phyloP scores from a whole-genome alignment of 1,140 invertebrate species.

The Paraescarpia echinospica region DNA sequence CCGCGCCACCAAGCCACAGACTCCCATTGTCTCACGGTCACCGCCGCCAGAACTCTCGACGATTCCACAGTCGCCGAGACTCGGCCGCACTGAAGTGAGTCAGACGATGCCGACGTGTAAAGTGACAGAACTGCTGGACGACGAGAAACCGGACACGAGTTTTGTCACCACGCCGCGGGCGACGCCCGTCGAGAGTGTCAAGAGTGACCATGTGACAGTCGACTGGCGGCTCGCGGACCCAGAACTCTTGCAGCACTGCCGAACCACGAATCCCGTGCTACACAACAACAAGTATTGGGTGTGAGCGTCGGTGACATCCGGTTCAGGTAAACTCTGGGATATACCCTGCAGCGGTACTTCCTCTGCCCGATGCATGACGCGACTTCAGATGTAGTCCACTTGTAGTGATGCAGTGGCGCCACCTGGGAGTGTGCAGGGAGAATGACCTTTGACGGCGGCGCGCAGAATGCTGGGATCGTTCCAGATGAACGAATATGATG shows the following conservation, averaged over 20 bases:
- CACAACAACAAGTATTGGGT: conserved; percentile 33
- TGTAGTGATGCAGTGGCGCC: not conserved
- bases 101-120: conserved; percentile 21
- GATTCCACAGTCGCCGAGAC: not conserved
- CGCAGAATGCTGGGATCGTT: not conserved
- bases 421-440: not conserved
- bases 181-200: not conserved
- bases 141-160: not conserved
- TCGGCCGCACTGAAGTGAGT: not conserved
- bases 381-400: not conserved
- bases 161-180: not conserved
- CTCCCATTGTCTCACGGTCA: not conserved
- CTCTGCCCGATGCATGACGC: not conserved
- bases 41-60: conserved; percentile 11
- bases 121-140: conserved; percentile 16
- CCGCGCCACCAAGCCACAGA: not conserved
- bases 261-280: conserved; percentile 28
- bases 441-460: not conserved
- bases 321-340: not conserved
- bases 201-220: conserved; percentile 8
- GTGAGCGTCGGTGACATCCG: conserved; percentile 1
- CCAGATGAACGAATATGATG: not conserved
- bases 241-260: conserved; percentile 29
- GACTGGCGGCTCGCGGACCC: conserved; percentile 28
- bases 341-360: not conserved